phyloP scores from a whole-genome alignment of 2,113 vertebrate species.

The Passer domesticus region DNA sequence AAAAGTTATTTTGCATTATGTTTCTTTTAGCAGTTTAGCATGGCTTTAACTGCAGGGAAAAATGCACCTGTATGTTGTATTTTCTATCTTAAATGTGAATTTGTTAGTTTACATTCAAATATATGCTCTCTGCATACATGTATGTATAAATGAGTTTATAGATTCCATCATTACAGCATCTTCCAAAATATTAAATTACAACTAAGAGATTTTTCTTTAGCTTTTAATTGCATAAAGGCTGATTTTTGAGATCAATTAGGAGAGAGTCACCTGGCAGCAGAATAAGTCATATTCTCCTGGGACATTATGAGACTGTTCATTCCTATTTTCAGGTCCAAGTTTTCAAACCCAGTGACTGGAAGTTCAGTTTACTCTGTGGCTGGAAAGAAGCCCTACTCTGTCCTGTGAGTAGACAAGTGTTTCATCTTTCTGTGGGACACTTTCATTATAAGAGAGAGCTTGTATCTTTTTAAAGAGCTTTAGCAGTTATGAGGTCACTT shows the following conservation, averaged over 20 bases:
- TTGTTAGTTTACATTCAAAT: not conserved
- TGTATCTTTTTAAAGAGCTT: not conserved
- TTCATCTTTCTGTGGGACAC: not conserved
- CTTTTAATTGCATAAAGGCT: not conserved
- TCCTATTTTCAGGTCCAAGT: not conserved
- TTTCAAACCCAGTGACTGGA: not conserved
- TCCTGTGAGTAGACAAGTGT: not conserved
- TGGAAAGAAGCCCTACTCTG: not conserved
- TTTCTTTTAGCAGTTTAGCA: not conserved
- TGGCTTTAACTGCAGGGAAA: not conserved
- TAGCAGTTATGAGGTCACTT: not conserved
- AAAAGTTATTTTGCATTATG: not conserved
- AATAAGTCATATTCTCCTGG: not conserved
- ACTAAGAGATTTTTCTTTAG: not conserved
- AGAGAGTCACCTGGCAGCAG: not conserved
- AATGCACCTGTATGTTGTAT: not conserved
- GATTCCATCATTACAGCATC: not conserved
- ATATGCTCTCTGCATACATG: not conserved
- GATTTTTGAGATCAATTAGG: not conserved
- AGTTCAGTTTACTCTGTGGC: conserved; percentile 5
- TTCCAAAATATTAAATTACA: not conserved
- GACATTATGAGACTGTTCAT: not conserved
- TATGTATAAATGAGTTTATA: not conserved
- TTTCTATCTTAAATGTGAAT: not conserved
- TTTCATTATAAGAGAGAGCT: not conserved